Evolutionary conservation across 2,113 vertebrate genomes (phyloP).

Genomic region (Sapayoa aenigma): DNA sequence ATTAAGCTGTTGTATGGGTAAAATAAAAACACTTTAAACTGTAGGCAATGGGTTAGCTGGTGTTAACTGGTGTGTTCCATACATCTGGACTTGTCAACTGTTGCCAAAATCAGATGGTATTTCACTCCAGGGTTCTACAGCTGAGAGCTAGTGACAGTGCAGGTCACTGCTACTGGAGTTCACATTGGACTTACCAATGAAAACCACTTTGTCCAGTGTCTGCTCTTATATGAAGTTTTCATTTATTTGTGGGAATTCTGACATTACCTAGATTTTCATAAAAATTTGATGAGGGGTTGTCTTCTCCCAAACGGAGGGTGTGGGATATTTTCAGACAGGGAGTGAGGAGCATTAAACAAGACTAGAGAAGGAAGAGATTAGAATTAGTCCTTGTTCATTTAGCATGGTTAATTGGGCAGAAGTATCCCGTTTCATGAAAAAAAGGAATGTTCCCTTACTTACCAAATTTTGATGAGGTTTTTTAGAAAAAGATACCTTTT

Average conservation of each 20-base stretch:
- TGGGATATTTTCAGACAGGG: background rate
- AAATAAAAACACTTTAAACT: background rate
- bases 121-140: accelerated
- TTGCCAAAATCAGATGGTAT: background rate
- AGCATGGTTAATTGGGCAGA: background rate
- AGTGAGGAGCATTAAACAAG: background rate
- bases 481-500: background rate
- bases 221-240: background rate
- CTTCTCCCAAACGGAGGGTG: background rate
- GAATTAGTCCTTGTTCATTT: background rate
- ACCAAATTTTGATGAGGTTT: background rate
- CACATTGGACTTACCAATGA: background rate
- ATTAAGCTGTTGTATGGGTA: background rate
- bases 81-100: background rate
- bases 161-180: background rate
- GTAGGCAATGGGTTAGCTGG: background rate
- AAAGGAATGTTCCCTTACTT: background rate
- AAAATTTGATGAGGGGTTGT: background rate
- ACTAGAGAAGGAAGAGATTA: background rate
- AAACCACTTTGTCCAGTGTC: background rate
- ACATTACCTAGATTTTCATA: background rate
- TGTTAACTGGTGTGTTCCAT: background rate
- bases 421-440: background rate
- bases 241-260: background rate
- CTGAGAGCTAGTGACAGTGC: background rate